Percentiles rank a stretch among this genome's conserved stretches.
These are phyloP conservation scores for Sebastes diploproa DNA, from an alignment of 2,797 vertebrate genomes.

Conservation along the genomic window DNA sequence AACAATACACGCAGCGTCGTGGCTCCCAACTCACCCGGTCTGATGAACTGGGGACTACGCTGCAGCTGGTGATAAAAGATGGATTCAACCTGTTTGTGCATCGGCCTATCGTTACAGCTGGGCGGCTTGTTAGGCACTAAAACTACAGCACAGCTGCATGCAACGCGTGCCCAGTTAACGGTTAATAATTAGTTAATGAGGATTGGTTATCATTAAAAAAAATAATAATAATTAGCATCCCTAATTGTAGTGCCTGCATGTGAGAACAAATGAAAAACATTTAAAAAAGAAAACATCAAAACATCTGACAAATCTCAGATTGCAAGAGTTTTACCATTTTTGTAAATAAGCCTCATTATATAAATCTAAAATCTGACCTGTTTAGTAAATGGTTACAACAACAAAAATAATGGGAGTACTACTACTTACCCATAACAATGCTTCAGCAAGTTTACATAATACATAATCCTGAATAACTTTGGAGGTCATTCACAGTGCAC, in stretches of 20 bases:
- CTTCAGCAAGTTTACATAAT: conserved; percentile 1
- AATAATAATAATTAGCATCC: background rate
- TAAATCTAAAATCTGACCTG: background rate
- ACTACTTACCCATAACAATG: background rate
- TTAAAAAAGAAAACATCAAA: background rate
- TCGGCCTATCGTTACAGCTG: too few species aligned
- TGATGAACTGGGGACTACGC: too few species aligned
- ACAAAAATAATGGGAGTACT: background rate
- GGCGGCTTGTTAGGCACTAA: too few species aligned
- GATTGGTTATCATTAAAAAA: background rate
- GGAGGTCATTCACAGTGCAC: conserved; percentile 8
- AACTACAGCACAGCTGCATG: too few species aligned
- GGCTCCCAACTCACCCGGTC: too few species aligned
- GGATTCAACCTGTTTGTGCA: too few species aligned
- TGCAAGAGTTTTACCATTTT: background rate
- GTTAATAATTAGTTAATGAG: background rate
- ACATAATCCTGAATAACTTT: conserved; percentile 4
- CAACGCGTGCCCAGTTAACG: background rate
- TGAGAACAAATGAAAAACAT: background rate
- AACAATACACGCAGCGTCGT: too few species aligned
- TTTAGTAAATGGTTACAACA: background rate
- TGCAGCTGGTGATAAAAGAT: too few species aligned
- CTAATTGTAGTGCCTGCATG: background rate
- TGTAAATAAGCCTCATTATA: background rate
- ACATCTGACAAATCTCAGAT: background rate